Evolutionary conservation across 2,797 vertebrate species (phyloP), one percentile per base, ranked within the genome.

Genomic region (Todus mexicanus): DNA sequence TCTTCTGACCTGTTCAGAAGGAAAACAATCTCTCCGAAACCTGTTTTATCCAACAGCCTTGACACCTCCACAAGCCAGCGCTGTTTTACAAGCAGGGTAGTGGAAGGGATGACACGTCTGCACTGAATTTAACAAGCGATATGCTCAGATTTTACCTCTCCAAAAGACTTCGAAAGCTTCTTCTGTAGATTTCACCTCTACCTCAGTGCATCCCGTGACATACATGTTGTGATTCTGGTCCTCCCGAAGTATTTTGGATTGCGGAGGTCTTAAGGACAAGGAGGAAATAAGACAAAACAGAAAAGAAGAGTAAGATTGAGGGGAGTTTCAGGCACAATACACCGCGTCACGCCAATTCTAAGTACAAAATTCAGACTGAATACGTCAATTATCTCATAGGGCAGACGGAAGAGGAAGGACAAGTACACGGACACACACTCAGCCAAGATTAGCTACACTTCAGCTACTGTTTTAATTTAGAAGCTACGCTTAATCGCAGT

Each of bases 211-310:
- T 10, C 99, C 99, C 3, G 98, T 97, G 70, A 99, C 98, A 7
- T 99, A 99, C 99, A 99, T 99, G 95, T 99, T 99, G 97, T 99
- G 99, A 93, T 98, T 99, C 96, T 98, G 98, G 95, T 99, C 99
- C 96, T 99, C 99, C 56, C 99, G 97, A 23, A 99, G 98, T 45
- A 98, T 96, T 97, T 98, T 99, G 80, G 99, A 99, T 26, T 99
- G 99, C 15, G 98, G 99, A 10, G 98, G 98, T 98, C 99, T 99
- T 86, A 7, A 77, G 50, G 37, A 56, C 5, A 13, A 5, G 1
- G 13, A 48, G 21, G 47, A 64, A 69, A 85, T 1, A 26, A 75
- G 72, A 33, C 51, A 26, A 50, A 50, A 50, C 13, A 48, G 13
- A 27, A 25, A 47, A 47, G 18, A 18, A 11, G 50, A 51, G 27